Percentiles rank a stretch among this genome's conserved stretches.
These are phyloP conservation scores for Nannospalax galili DNA, from an alignment of 2,113 vertebrate species.

Conservation along the genomic window DNA sequence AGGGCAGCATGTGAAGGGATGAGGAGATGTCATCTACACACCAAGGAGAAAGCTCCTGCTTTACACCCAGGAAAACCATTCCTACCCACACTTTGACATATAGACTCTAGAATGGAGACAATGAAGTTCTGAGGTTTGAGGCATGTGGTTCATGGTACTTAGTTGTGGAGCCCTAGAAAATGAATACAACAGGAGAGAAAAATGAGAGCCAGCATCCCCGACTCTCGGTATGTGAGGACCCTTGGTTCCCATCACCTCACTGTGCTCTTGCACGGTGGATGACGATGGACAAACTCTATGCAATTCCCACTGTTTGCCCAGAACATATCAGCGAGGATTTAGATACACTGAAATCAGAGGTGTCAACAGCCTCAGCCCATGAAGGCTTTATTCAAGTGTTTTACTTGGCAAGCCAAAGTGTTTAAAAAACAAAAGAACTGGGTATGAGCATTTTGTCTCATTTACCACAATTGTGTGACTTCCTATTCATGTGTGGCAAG, in stretches of 20 bases:
- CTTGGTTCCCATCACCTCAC: fast-evolving
- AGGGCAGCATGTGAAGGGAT: not conserved
- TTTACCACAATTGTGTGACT: not conserved
- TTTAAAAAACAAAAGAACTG: slow-evolving; percentile 2
- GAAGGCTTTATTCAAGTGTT: slow-evolving; percentile 18
- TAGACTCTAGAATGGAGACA: not conserved
- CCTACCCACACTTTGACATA: too few species aligned
- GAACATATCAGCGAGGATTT: not conserved
- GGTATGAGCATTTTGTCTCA: not conserved
- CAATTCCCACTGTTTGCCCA: not conserved
- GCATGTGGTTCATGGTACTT: not conserved
- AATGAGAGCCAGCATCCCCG: not conserved
- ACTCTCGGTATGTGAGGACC: fast-evolving
- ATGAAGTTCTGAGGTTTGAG: not conserved
- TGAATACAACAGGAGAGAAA: not conserved
- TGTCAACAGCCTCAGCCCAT: not conserved
- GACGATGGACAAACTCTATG: not conserved
- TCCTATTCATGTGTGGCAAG: not conserved
- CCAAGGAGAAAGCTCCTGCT: not conserved
- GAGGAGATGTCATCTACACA: not conserved
- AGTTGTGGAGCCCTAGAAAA: not conserved
- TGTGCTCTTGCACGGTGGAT: fast-evolving
- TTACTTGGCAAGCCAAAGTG: not conserved
- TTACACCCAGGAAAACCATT: not conserved
- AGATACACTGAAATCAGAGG: not conserved